A percentile compares a stretch with the other conserved stretches of the same genome.
These are phyloP conservation scores for Gadus macrocephalus DNA, from an alignment of 2,113 vertebrate genomes.

Conservation along the genomic window DNA sequence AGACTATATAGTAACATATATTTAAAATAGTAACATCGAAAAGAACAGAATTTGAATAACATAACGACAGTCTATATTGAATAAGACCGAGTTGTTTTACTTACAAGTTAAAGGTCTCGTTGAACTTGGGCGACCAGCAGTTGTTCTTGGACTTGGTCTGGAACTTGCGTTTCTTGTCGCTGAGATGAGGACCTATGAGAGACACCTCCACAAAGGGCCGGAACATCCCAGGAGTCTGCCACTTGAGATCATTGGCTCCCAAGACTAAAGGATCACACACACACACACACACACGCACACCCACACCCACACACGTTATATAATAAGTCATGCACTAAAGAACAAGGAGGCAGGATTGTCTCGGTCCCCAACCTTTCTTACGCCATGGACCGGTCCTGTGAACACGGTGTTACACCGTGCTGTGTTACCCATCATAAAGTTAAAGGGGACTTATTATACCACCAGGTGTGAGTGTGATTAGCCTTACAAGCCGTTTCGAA, in stretches of 20 bases:
- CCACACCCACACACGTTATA: neutral
- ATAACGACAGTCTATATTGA: too few relatives aligned
- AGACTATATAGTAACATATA: too few relatives aligned
- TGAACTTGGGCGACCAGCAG: conserved; percentile 98
- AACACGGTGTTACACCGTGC: too few relatives aligned
- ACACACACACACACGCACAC: neutral
- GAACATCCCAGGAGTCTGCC: conserved; percentile 97
- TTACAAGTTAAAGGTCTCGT: conserved; percentile 93
- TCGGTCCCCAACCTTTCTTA: too few relatives aligned
- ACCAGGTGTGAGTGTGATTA: too few relatives aligned
- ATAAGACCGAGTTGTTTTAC: neutral
- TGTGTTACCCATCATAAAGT: too few relatives aligned
- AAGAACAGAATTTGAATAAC: too few relatives aligned
- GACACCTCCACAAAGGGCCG: conserved; percentile 92
- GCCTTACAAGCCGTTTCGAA: too few relatives aligned
- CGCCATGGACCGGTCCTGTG: too few relatives aligned
- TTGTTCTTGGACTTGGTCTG: conserved; percentile 99
- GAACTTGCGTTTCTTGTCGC: conserved; percentile 95
- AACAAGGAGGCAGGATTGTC: too few relatives aligned
- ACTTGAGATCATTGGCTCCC: conserved; percentile 91
- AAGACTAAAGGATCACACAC: conserved; percentile 71
- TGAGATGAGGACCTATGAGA: conserved; percentile 94
- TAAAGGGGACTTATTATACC: too few relatives aligned
- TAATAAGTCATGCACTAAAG: neutral
- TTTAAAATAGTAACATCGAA: too few relatives aligned